phyloP scores from a whole-genome alignment of 2,113 vertebrate species.

The Ahaetulla prasina region DNA sequence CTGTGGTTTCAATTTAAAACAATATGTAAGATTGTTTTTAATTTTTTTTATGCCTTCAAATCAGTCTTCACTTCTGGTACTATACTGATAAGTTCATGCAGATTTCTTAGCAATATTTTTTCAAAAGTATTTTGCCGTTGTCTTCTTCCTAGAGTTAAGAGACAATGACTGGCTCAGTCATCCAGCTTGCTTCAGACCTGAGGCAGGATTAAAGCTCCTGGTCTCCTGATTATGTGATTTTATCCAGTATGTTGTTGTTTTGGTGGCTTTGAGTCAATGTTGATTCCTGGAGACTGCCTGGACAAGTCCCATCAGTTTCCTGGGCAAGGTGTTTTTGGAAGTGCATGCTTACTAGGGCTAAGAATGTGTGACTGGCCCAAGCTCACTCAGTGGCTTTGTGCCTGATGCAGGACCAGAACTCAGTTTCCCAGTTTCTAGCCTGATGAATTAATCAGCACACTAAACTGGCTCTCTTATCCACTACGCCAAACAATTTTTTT shows the following conservation, averaged over 20 bases:
- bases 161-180: not conserved
- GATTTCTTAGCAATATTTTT: not conserved
- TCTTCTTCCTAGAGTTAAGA: not conserved
- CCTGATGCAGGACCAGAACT: not conserved
- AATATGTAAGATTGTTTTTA: not conserved
- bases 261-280: not conserved
- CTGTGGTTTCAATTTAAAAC: not conserved
- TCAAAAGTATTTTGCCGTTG: not conserved
- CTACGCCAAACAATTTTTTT: not conserved
- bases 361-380: not conserved
- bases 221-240: not conserved
- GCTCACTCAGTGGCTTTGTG: not conserved
- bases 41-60: not conserved
- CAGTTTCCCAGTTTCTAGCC: not conserved
- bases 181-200: not conserved
- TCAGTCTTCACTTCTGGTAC: not conserved
- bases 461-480: not conserved
- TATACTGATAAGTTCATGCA: not conserved
- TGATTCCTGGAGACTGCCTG: not conserved
- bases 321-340: not conserved
- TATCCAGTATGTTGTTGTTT: not conserved
- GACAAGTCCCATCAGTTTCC: not conserved
- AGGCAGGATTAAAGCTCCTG: not conserved
- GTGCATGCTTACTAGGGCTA: not conserved
- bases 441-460: not conserved